A percentile compares a stretch with the other conserved stretches of the same genome.
Conservation (phyloP, 2,113 vertebrate species). For the Callopanchax toddi region DNA sequence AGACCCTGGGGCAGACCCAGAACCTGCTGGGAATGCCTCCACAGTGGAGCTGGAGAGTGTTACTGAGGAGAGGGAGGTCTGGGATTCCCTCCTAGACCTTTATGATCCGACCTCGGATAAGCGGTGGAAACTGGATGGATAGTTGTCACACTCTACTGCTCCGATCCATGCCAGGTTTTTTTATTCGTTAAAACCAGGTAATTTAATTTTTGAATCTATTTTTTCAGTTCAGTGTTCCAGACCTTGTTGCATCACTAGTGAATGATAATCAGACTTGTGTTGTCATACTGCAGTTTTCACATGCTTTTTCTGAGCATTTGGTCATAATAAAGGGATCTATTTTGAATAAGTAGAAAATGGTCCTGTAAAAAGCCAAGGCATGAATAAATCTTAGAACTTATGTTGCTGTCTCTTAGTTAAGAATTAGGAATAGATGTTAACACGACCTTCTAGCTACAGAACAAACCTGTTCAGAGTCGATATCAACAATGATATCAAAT, state of each 20-base stretch:
- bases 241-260: not conserved
- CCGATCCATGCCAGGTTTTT: too few relatives aligned
- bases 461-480: not conserved
- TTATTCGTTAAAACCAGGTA: too few relatives aligned
- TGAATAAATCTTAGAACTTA: not conserved
- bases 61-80: too few relatives aligned
- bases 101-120: too few relatives aligned
- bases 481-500: constrained; percentile 1
- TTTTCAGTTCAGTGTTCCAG: too few relatives aligned
- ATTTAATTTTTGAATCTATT: too few relatives aligned
- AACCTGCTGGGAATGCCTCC: too few relatives aligned
- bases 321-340: not conserved
- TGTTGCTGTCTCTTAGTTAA: constrained; percentile 3
- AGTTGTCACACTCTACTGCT: not conserved
- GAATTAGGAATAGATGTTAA: not conserved
- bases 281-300: not conserved
- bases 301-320: constrained; percentile 6
- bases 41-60: too few relatives aligned
- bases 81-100: too few relatives aligned
- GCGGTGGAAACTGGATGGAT: too few relatives aligned
- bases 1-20: too few relatives aligned
- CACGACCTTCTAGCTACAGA: not conserved
- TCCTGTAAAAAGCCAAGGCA: too few relatives aligned
- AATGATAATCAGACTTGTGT: not conserved
- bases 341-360: not conserved